These are phyloP conservation scores for Acridotheres tristis DNA, from an alignment of 2,797 vertebrate genomes.

Conservation along the genomic window DNA sequence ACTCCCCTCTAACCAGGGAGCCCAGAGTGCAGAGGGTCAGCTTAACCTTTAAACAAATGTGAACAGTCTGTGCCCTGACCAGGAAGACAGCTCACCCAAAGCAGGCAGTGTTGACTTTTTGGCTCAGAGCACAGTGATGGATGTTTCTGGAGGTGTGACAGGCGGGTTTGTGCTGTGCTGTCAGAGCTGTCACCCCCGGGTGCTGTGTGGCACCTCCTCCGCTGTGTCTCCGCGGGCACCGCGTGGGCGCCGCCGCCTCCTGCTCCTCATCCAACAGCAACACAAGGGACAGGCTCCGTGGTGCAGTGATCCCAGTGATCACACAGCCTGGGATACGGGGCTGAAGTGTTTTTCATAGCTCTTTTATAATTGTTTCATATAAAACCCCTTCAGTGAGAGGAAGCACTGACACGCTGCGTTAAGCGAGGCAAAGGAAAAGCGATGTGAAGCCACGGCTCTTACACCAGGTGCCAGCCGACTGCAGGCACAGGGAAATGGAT, in stretches of 20 bases:
- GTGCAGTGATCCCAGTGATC: background rate
- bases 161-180: background rate
- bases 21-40: background rate
- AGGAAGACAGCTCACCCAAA: background rate
- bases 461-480: background rate
- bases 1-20: background rate
- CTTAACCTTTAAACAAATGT: background rate
- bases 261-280: background rate
- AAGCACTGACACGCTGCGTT: background rate
- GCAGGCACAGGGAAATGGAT: background rate
- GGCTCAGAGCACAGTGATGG: background rate
- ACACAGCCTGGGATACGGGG: background rate
- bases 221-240: background rate
- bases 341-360: background rate
- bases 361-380: background rate
- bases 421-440: background rate
- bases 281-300: fast-evolving
- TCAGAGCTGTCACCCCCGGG: background rate
- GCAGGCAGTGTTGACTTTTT: background rate
- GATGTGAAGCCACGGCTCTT: background rate
- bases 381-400: background rate
- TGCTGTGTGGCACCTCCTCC: background rate
- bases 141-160: background rate
- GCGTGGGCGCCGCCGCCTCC: background rate
- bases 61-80: background rate